Conservation (phyloP, 1,140 invertebrate species). For the Polyergus mexicanus region DNA sequence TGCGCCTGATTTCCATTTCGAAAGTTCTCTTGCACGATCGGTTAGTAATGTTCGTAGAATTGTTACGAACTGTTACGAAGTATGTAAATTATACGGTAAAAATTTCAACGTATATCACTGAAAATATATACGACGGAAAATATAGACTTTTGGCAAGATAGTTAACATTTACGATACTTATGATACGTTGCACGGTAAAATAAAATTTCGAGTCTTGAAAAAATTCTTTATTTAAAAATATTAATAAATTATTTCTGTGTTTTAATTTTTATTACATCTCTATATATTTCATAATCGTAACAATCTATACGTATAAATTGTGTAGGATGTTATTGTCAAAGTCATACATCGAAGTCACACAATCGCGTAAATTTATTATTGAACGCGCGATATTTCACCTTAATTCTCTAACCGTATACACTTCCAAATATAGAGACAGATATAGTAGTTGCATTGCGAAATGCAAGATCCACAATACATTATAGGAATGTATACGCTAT, state of each 20-base stretch:
- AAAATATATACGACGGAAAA: too few species aligned
- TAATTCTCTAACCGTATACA: slow-evolving; percentile 17
- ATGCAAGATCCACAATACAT: slow-evolving; percentile 37
- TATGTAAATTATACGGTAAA: slow-evolving; percentile 36
- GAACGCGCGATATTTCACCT: slow-evolving; percentile 1
- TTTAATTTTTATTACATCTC: not conserved
- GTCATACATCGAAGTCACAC: not conserved
- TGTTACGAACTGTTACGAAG: slow-evolving; percentile 18
- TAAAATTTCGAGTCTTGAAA: not conserved
- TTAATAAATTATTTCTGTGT: not conserved
- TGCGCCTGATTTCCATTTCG: slow-evolving; percentile 55
- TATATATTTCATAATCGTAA: not conserved
- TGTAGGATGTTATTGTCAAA: not conserved
- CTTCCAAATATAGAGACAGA: slow-evolving; percentile 30
- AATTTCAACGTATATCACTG: not conserved
- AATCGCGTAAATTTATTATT: slow-evolving; percentile 20
- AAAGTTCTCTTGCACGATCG: slow-evolving; percentile 35
- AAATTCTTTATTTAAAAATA: not conserved
- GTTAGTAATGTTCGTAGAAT: slow-evolving; percentile 20
- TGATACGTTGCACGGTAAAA: not conserved
- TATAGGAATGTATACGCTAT: slow-evolving; percentile 22
- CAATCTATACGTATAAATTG: not conserved
- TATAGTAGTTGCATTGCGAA: slow-evolving; percentile 19
- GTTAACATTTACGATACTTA: not conserved
- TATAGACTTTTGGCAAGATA: not conserved